Conservation (phyloP, 2,888 invertebrate species). For the Agrochola litura region DNA sequence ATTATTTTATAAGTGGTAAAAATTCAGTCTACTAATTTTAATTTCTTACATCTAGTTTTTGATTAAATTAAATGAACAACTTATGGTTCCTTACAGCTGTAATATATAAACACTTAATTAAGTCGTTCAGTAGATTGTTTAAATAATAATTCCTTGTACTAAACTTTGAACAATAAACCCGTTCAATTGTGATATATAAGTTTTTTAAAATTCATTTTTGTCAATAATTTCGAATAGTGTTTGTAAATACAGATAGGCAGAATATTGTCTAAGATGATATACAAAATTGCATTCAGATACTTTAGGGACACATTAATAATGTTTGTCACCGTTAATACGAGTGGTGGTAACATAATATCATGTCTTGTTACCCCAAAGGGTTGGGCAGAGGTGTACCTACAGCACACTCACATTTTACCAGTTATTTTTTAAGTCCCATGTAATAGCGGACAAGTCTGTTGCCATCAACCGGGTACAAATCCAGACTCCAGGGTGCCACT, state of each 20-base stretch:
- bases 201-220: conserved; percentile 24
- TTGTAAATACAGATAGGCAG: conserved; percentile 19
- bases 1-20: conserved; percentile 33
- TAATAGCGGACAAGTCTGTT: too few species aligned
- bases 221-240: conserved; percentile 14
- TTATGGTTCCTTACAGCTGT: conserved; percentile 48
- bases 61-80: conserved; percentile 57
- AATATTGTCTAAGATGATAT: conserved; percentile 7
- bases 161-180: conserved; percentile 52
- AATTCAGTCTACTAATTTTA: conserved; percentile 66
- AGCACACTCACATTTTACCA: too few species aligned
- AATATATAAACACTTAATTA: conserved; percentile 37
- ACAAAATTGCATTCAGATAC: conserved; percentile 16
- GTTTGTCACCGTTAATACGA: conserved; percentile 34
- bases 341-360: conserved; percentile 27
- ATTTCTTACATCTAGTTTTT: conserved; percentile 56
- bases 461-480: too few species aligned
- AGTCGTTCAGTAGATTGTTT: conserved; percentile 17
- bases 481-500: too few species aligned
- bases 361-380: too few species aligned
- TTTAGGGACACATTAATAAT: conserved; percentile 25
- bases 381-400: too few species aligned
- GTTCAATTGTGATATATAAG: conserved; percentile 27
- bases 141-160: conserved; percentile 61
- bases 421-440: too few species aligned